phyloP scores from a whole-genome alignment of 2,888 invertebrate species.

The Conus canariensis region DNA sequence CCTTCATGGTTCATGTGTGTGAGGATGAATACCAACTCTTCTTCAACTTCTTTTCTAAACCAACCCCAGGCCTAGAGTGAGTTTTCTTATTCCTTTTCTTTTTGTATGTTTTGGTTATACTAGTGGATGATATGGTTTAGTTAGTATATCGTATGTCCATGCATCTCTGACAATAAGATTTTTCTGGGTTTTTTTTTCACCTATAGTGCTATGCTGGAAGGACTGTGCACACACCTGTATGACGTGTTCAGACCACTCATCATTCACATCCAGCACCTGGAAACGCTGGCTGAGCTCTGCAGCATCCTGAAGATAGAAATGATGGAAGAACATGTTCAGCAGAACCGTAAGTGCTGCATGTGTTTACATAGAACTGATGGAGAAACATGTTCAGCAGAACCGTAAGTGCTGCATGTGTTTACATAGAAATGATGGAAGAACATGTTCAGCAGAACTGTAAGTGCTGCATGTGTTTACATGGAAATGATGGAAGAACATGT shows the following conservation, averaged over 20 bases:
- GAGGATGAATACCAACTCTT: constrained; percentile 96
- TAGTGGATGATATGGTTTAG: neutral
- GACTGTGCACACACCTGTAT: constrained; percentile 92
- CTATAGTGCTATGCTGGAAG: constrained; percentile 85
- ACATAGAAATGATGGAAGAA: constrained; percentile 91
- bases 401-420: constrained; percentile 82
- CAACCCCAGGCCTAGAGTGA: constrained; percentile 81
- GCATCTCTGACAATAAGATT: neutral
- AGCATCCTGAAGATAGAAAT: constrained; percentile 88
- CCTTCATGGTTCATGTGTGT: constrained; percentile 94
- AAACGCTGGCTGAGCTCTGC: constrained; percentile 97
- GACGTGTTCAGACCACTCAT: constrained; percentile 95
- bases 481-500: constrained; percentile 95
- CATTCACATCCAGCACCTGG: constrained; percentile 97
- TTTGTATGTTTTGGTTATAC: neutral
- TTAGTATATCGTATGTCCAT: neutral
- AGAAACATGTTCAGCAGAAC: constrained; percentile 92
- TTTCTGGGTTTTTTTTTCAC: neutral
- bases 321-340: constrained; percentile 92
- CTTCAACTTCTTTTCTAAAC: constrained; percentile 90
- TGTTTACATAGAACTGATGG: constrained; percentile 82
- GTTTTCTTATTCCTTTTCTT: constrained; percentile 48
- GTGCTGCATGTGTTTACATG: constrained; percentile 75
- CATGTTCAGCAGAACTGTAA: constrained; percentile 91
- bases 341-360: constrained; percentile 84